These are phyloP conservation scores for Melieria omissa DNA, from an alignment of 2,888 invertebrate genomes.

Conservation along the genomic window DNA sequence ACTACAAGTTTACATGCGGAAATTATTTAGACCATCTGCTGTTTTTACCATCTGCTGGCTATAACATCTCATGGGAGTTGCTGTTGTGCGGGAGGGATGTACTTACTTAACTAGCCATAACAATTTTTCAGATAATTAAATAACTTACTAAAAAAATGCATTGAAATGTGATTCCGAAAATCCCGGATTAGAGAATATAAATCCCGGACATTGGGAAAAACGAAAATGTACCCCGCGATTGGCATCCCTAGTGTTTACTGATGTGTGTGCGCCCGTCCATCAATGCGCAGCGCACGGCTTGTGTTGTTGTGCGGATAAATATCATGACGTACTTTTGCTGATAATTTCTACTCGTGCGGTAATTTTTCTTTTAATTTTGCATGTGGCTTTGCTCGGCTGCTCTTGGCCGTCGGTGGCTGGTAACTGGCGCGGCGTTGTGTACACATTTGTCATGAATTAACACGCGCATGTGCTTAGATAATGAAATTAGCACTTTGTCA, in stretches of 20 bases:
- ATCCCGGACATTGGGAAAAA: too few relatives aligned
- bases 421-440: background rate
- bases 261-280: background rate
- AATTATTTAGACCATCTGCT: too few relatives aligned
- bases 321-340: slow-evolving; percentile 44
- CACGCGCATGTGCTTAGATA: slow-evolving; percentile 47
- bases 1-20: too few relatives aligned
- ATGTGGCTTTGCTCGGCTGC: slow-evolving; percentile 17
- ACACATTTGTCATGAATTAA: slow-evolving; percentile 32
- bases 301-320: slow-evolving; percentile 37
- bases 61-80: too few relatives aligned
- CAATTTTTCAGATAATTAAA: background rate
- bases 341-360: slow-evolving; percentile 16
- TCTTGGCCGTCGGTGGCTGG: slow-evolving; percentile 26
- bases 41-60: too few relatives aligned
- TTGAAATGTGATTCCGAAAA: background rate
- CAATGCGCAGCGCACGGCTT: slow-evolving; percentile 9
- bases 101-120: too few relatives aligned
- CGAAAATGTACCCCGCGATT: too few relatives aligned
- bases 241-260: background rate
- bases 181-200: background rate
- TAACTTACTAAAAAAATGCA: background rate
- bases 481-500: slow-evolving; percentile 48
- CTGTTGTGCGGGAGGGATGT: too few relatives aligned
- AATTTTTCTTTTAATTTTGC: slow-evolving; percentile 12